phyloP scores from a whole-genome alignment of 92 coral and sea anemone species.

The Parazoanthus swiftii region DNA sequence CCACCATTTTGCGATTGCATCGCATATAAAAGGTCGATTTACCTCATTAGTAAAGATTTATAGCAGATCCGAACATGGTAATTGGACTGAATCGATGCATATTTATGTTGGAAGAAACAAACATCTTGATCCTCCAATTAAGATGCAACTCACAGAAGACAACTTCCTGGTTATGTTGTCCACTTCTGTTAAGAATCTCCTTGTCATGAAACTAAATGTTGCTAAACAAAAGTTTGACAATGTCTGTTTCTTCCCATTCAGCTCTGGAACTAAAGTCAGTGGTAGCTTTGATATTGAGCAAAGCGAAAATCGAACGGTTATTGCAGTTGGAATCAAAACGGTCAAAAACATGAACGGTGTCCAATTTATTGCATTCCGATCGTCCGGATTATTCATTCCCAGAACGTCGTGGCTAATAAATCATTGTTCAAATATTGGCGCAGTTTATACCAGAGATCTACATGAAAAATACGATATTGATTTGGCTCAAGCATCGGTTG shows the following conservation, averaged over 20 bases:
- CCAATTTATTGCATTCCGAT: background rate
- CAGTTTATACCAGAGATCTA: background rate
- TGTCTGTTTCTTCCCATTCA: conserved; percentile 7
- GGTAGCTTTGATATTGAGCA: conserved; percentile 31
- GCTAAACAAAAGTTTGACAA: background rate
- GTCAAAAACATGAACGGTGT: background rate
- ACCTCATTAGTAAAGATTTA: background rate
- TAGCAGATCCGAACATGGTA: background rate
- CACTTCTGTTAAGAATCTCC: background rate
- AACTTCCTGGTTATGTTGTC: conserved; percentile 35
- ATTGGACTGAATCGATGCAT: background rate
- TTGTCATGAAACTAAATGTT: conserved; percentile 4
- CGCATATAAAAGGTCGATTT: background rate
- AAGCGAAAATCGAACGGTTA: background rate
- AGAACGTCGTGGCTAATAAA: background rate
- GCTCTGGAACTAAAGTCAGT: background rate
- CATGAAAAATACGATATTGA: background rate
- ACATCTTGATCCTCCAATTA: background rate
- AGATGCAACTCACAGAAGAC: conserved; percentile 13
- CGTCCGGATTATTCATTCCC: background rate
- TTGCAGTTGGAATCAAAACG: conserved; percentile 41
- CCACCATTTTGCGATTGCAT: background rate
- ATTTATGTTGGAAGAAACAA: background rate
- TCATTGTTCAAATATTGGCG: background rate
- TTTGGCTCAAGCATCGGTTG: conserved; percentile 46